A percentile compares a stretch with the other conserved stretches of the same genome.
Conservation (phyloP, 2,113 vertebrate genomes). For the Axis porcinus region DNA sequence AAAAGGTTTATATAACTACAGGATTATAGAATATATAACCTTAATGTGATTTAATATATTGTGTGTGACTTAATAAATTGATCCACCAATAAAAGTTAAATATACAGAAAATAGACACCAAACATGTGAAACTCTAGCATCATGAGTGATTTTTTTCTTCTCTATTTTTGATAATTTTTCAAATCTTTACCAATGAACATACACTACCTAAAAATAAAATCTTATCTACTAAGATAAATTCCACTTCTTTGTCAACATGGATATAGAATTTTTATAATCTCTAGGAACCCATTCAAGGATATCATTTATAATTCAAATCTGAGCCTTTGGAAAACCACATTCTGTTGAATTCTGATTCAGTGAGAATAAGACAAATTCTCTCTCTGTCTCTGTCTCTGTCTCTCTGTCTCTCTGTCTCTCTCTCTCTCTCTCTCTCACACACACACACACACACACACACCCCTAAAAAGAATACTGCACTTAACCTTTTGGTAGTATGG, state of each 20-base stretch:
- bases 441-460: neutral
- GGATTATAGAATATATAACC: neutral
- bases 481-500: neutral
- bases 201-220: neutral
- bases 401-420: neutral
- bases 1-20: neutral
- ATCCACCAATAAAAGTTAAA: neutral
- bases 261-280: neutral
- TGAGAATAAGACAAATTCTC: neutral
- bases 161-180: neutral
- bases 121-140: neutral
- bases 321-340: neutral
- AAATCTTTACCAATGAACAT: neutral
- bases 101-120: neutral
- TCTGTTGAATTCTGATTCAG: neutral
- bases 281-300: neutral
- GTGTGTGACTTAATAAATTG: neutral
- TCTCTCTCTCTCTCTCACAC: neutral
- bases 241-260: neutral
- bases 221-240: neutral
- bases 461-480: neutral
- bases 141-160: neutral
- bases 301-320: neutral
- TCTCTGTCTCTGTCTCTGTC: neutral
- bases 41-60: neutral